phyloP scores from a whole-genome alignment of 2,888 invertebrate genomes.

The Thyatira batis region DNA sequence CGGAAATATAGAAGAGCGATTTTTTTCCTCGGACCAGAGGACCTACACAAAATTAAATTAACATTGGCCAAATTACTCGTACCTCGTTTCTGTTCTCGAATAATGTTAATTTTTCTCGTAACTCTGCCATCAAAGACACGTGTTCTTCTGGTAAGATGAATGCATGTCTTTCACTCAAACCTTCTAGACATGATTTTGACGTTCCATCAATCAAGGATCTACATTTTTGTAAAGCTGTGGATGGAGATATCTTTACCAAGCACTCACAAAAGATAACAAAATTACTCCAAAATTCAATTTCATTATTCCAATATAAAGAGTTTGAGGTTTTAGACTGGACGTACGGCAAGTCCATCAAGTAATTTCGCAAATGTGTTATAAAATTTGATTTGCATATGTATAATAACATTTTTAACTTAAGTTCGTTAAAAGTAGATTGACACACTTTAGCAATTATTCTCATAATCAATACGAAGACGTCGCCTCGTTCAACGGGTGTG shows the following conservation, averaged over 20 bases:
- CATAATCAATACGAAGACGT: conserved; percentile 62
- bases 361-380: conserved; percentile 47
- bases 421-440: conserved; percentile 53
- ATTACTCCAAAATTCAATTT: conserved; percentile 61
- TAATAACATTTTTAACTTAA: conserved; percentile 54
- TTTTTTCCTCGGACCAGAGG: too few relatives aligned
- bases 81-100: conserved; percentile 47
- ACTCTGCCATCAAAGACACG: conserved; percentile 34
- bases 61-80: conserved; percentile 9
- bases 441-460: conserved; percentile 63
- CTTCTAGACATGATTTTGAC: conserved; percentile 50
- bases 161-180: conserved; percentile 41
- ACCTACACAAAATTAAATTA: background rate
- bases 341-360: conserved; percentile 62
- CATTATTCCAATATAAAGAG: conserved; percentile 58
- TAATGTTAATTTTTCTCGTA: conserved; percentile 41
- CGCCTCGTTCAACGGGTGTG: conserved; percentile 45
- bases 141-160: conserved; percentile 45
- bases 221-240: conserved; percentile 54
- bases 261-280: conserved; percentile 56
- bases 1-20: too few relatives aligned
- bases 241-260: conserved; percentile 58
- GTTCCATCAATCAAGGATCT: conserved; percentile 55
- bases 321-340: conserved; percentile 23
- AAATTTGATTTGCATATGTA: conserved; percentile 62